phyloP scores from a whole-genome alignment of 2,888 invertebrate genomes.

The Stenolophus ochropezus region DNA sequence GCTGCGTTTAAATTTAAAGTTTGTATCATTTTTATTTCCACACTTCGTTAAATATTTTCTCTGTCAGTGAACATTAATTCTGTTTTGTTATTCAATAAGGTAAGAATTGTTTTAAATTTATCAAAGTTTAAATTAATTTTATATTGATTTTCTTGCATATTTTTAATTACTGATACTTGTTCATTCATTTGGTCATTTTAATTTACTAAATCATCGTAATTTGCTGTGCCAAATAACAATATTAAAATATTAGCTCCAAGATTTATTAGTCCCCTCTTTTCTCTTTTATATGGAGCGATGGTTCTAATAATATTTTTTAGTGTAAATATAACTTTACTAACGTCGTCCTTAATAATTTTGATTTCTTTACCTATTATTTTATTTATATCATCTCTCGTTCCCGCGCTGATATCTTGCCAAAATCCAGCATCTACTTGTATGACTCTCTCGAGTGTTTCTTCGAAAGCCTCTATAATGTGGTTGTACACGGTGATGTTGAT shows the following conservation, averaged over 20 bases:
- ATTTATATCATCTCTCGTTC: neutral
- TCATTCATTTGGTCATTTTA: constrained; percentile 37
- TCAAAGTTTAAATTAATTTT: constrained; percentile 19
- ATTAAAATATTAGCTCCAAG: constrained; percentile 16
- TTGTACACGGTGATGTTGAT: constrained; percentile 5
- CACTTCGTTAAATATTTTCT: neutral
- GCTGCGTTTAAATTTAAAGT: neutral
- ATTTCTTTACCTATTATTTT: constrained; percentile 41
- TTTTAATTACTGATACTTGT: constrained; percentile 15
- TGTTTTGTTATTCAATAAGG: neutral
- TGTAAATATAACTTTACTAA: constrained; percentile 5
- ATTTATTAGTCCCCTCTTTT: constrained; percentile 39
- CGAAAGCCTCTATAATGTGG: neutral
- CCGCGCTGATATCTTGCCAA: neutral
- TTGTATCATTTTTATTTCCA: neutral
- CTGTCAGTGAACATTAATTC: neutral
- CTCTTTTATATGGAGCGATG: constrained; percentile 12
- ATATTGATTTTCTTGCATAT: neutral
- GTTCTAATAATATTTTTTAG: constrained; percentile 11
- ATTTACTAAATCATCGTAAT: neutral
- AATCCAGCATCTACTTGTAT: neutral
- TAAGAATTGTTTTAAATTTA: neutral
- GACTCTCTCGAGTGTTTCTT: neutral
- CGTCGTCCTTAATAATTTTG: constrained; percentile 12
- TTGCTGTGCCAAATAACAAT: constrained; percentile 42